Evolutionary conservation across 2,113 vertebrate species (phyloP).

Genomic region (Mobula birostris): DNA sequence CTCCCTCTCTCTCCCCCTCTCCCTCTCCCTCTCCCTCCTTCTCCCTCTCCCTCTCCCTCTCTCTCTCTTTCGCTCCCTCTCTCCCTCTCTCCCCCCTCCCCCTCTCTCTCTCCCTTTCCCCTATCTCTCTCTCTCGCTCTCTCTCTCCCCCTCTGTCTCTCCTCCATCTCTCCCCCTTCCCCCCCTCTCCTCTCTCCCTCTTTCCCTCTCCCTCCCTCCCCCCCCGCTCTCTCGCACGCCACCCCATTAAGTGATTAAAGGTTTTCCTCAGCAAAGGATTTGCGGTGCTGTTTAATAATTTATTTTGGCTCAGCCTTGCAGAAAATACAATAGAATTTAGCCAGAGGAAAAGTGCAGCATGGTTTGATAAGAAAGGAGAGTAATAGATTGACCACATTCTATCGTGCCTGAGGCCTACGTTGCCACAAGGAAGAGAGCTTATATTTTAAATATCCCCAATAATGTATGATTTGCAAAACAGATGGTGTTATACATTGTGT

Average conservation of each 20-base stretch:
- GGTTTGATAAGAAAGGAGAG: conserved; percentile 22
- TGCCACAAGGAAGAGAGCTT: neutral
- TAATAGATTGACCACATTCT: conserved; percentile 24
- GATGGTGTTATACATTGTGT: conserved; percentile 16
- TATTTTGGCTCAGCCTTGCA: neutral
- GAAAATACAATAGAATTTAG: conserved; percentile 14
- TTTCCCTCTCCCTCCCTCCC: too few species aligned
- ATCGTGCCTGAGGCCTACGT: neutral
- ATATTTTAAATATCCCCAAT: conserved; percentile 8
- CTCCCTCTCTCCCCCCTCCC: too few species aligned
- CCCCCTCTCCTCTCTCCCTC: too few species aligned
- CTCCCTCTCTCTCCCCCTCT: too few species aligned
- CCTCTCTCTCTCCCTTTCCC: too few species aligned
- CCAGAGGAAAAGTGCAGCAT: conserved; percentile 6
- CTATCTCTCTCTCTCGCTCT: fast-evolving
- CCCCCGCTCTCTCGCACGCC: too few species aligned
- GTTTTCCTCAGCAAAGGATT: conserved; percentile 1
- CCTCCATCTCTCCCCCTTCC: too few species aligned
- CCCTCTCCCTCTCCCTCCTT: too few species aligned
- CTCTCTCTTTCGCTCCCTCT: too few species aligned
- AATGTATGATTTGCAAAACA: neutral
- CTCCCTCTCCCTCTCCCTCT: too few species aligned
- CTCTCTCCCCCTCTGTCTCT: too few species aligned
- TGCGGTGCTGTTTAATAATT: neutral
- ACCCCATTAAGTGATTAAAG: conserved; percentile 1